phyloP scores from a whole-genome alignment of 1,140 invertebrate genomes.

The Zaprionus taronus region DNA sequence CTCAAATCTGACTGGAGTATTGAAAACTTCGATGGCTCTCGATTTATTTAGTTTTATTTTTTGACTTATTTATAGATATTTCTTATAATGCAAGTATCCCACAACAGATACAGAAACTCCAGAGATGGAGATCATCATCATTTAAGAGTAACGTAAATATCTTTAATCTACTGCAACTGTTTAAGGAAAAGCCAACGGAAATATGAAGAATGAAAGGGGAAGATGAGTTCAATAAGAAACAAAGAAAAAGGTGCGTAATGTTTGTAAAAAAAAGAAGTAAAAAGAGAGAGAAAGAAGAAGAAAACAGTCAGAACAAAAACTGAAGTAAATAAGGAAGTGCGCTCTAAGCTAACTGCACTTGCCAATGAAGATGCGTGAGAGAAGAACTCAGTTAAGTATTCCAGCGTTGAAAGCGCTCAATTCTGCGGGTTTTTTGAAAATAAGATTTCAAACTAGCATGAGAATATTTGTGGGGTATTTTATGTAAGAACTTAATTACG shows the following conservation, averaged over 20 bases:
- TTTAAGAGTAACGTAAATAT: not conserved
- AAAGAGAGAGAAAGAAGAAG: not conserved
- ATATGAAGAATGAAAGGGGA: slow-evolving; percentile 1
- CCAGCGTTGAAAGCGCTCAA: not conserved
- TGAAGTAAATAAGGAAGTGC: not conserved
- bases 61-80: not conserved
- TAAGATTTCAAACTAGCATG: not conserved
- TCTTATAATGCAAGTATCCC: not conserved
- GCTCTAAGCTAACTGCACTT: not conserved
- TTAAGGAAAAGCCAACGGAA: not conserved
- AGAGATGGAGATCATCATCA: not conserved
- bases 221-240: not conserved
- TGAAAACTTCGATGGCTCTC: too few relatives aligned
- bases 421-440: not conserved
- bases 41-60: too few relatives aligned
- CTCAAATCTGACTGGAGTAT: too few relatives aligned
- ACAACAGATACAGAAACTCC: not conserved
- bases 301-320: not conserved
- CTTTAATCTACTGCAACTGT: not conserved
- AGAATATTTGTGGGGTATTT: not conserved
- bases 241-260: slow-evolving; percentile 2
- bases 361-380: not conserved
- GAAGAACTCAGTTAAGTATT: not conserved
- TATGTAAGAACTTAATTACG: not conserved
- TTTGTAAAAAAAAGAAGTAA: not conserved